Conservation (phyloP, 2,797 vertebrate species). For the Dryobates pubescens region DNA sequence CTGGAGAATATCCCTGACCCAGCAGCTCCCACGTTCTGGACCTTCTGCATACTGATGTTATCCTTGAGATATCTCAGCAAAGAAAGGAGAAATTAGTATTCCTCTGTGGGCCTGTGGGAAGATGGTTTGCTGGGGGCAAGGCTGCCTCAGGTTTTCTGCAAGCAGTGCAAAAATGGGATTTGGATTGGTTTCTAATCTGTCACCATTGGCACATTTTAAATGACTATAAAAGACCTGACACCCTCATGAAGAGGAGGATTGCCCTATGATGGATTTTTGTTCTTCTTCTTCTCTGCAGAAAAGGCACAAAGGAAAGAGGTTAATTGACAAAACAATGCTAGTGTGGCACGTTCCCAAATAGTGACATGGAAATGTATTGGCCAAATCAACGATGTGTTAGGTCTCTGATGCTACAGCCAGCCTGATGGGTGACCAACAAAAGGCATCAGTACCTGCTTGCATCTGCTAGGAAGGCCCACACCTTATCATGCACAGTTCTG, state of each 20-base stretch:
- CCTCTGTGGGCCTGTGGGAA: background rate
- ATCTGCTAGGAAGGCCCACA: slow-evolving; percentile 15
- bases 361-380: background rate
- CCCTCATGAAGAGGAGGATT: background rate
- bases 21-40: background rate
- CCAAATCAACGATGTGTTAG: slow-evolving; percentile 24
- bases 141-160: background rate
- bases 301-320: slow-evolving; percentile 10
- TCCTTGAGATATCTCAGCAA: background rate
- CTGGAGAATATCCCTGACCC: background rate
- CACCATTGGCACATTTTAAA: background rate
- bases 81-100: slow-evolving; percentile 23
- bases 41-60: background rate
- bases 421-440: slow-evolving; percentile 41
- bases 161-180: slow-evolving; percentile 2
- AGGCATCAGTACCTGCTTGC: background rate
- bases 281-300: slow-evolving; percentile 26
- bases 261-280: background rate
- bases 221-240: background rate
- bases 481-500: background rate
- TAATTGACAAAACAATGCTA: slow-evolving; percentile 58
- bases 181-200: slow-evolving; percentile 10
- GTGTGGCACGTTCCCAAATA: background rate
- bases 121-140: background rate
- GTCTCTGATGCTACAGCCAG: background rate